Evolutionary conservation across 2,888 invertebrate genomes (phyloP), one percentile per base, ranked within the genome.

Genomic region (Luffia ferchaultella): DNA sequence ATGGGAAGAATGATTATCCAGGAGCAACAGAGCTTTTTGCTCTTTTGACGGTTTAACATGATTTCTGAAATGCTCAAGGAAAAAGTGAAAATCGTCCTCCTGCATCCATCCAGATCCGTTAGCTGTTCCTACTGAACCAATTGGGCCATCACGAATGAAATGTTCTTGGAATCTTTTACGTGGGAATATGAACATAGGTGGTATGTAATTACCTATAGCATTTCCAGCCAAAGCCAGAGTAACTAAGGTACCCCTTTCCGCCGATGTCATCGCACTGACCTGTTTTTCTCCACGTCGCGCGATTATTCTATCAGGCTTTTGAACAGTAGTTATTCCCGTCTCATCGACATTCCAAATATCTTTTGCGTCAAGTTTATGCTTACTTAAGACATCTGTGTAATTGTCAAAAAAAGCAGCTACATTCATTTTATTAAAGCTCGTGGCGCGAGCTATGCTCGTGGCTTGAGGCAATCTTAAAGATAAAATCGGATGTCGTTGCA

Each of bases 271-370:
- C 2, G 60, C 55, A 18, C 69, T 66, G 9, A 75, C 63, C 57
- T 72, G 70, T 50, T 63, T 65, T 5, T 50, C 49, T 42, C 72
- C 71, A 57, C 61, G 63, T 54, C 56, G 53, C 2, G 67, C 69
- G 49, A 73, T 53, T 30, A 75, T 54, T 56, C 59, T 62, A 45
- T 61, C 54, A n/a, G 70, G 67, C 52, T 60, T 68, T 52, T 71
- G 68, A 2, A 74, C 71, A 2, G 70, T 68, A 2, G 70, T 68
- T 1, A 71, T 56, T 0, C 67, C 71, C 1, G 67, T 64, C 55
- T 73, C 66, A 49, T 71, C 70, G 18, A 66, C 53, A 54, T 75
- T 74, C 56, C 59, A 74, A 44, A 74, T 69, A 55, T 68, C 60
- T 41, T 59, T 55, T 30, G n/a, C n/a, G n/a, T n/a, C n/a, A n/a